These are phyloP conservation scores for Amyelois transitella DNA, from an alignment of 1,140 invertebrate genomes.

Conservation along the genomic window DNA sequence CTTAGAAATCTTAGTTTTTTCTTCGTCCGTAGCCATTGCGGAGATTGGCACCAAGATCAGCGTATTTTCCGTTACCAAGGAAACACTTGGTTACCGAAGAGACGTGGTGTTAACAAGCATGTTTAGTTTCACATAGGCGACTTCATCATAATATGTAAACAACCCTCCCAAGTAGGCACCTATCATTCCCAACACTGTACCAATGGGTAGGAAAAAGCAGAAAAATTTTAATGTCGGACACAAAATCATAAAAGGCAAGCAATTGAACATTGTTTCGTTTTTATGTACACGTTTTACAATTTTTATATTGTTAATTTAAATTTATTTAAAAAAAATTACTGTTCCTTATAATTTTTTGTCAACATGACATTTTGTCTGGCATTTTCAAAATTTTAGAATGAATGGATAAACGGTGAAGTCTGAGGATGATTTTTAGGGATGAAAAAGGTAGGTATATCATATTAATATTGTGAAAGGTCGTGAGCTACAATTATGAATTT, in stretches of 20 bases:
- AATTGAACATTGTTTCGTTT: constrained; percentile 7
- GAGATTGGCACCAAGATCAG: not conserved
- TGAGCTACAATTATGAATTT: too few species aligned
- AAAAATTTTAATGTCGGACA: constrained; percentile 5
- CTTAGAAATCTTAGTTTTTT: constrained; percentile 49
- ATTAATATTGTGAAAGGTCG: too few species aligned
- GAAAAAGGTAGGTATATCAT: too few species aligned
- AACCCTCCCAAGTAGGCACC: constrained; percentile 24
- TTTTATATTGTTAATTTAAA: not conserved
- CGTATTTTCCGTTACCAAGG: not conserved
- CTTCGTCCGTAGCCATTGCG: constrained; percentile 53
- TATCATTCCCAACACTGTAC: constrained; percentile 17
- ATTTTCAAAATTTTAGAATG: too few species aligned
- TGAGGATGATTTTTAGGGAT: too few species aligned
- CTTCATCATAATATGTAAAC: constrained; percentile 22
- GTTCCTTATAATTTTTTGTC: not conserved
- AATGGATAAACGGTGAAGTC: too few species aligned
- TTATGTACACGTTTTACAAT: not conserved
- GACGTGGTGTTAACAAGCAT: constrained; percentile 25
- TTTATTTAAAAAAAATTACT: not conserved
- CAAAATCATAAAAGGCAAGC: constrained; percentile 8
- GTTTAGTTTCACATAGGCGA: constrained; percentile 26
- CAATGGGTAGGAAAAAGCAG: constrained; percentile 7
- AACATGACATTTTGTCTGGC: too few species aligned
- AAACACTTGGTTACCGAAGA: constrained; percentile 9